A percentile compares a stretch with the other conserved stretches of the same genome.
Conservation (phyloP, 1,140 invertebrate species). For the Nilaparvata lugens region DNA sequence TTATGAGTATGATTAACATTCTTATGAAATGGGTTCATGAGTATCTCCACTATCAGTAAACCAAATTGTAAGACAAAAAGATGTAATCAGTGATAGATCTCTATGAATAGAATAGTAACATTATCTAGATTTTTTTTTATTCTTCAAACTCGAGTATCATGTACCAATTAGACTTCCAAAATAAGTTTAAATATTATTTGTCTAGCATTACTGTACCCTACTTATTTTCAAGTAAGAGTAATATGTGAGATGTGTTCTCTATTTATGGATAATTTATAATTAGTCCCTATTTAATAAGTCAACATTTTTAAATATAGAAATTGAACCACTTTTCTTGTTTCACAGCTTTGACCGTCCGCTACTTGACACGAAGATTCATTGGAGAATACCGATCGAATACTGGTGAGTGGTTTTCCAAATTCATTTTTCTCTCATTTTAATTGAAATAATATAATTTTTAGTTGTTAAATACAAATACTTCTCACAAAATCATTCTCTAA, state of each 20-base stretch:
- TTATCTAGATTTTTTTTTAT: too few relatives aligned
- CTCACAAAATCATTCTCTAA: not conserved
- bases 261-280: not conserved
- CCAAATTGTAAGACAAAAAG: too few relatives aligned
- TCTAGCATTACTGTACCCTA: not conserved
- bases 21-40: too few relatives aligned
- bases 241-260: not conserved
- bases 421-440: not conserved
- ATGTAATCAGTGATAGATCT: too few relatives aligned
- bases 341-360: conserved; percentile 66
- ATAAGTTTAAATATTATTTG: not conserved
- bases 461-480: not conserved
- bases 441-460: not conserved
- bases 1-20: too few relatives aligned
- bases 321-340: conserved; percentile 26
- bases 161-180: too few relatives aligned
- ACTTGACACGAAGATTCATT: conserved; percentile 64
- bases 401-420: conserved; percentile 42
- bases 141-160: too few relatives aligned
- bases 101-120: too few relatives aligned
- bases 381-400: conserved; percentile 73
- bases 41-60: too few relatives aligned
- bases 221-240: not conserved
- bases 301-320: not conserved
- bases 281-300: not conserved